Evolutionary conservation across 2,113 vertebrate species (phyloP).

Genomic region (Callipepla squamata): DNA sequence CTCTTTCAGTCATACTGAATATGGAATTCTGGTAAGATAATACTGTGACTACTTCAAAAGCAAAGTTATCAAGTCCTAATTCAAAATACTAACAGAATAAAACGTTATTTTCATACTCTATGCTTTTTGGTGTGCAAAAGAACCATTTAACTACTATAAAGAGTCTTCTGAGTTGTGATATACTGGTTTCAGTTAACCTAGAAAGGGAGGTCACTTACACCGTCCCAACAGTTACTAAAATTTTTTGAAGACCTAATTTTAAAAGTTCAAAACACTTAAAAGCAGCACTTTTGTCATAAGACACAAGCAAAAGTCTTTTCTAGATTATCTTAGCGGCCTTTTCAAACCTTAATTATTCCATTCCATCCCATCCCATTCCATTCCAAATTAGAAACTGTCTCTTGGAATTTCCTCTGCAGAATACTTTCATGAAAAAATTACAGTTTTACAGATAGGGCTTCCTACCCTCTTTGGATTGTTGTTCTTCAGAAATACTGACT

Average conservation of each 20-base stretch:
- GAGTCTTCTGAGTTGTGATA: constrained; percentile 64
- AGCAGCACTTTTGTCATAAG: neutral
- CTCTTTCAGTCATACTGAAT: constrained; percentile 66
- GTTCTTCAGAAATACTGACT: neutral
- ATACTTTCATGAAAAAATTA: neutral
- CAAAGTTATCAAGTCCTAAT: constrained; percentile 71
- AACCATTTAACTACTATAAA: constrained; percentile 55
- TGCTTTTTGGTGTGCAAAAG: constrained; percentile 51
- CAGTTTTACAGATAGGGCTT: neutral
- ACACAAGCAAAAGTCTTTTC: neutral
- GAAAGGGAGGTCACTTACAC: constrained; percentile 59
- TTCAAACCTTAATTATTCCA: no score
- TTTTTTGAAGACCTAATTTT: neutral
- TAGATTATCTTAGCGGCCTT: no score
- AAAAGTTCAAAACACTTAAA: neutral
- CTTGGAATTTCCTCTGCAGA: neutral
- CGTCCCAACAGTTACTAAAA: constrained; percentile 28
- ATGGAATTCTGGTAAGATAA: constrained; percentile 64
- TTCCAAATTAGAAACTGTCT: neutral
- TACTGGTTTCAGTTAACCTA: constrained; percentile 48
- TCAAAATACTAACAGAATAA: constrained; percentile 73
- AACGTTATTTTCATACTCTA: constrained; percentile 56
- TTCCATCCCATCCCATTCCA: no score
- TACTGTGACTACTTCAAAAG: constrained; percentile 71
- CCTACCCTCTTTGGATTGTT: neutral